Evolutionary conservation across 2,113 vertebrate genomes (phyloP).

Genomic region (Illadopsis cleaveri): DNA sequence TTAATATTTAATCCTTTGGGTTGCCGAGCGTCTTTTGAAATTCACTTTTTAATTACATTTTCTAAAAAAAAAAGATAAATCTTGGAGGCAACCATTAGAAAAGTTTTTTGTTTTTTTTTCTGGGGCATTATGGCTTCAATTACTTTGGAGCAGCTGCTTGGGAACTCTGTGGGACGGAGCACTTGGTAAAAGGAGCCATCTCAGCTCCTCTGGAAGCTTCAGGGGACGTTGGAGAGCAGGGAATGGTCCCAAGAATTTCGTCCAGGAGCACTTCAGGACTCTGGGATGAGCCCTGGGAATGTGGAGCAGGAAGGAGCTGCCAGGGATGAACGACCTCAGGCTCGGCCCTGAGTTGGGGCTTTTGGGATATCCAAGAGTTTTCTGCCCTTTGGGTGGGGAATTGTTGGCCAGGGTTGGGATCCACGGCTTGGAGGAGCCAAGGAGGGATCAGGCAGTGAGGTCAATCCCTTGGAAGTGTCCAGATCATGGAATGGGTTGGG

Average conservation of each 20-base stretch:
- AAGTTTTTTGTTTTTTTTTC: slow-evolving; percentile 73
- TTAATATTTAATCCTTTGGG: slow-evolving; percentile 88
- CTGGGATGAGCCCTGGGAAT: slow-evolving; percentile 12
- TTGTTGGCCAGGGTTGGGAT: background rate
- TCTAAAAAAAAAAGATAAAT: slow-evolving; percentile 72
- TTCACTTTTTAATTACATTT: slow-evolving; percentile 88
- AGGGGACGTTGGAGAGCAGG: slow-evolving; percentile 35
- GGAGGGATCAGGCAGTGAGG: no score
- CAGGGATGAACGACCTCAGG: background rate
- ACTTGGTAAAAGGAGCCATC: slow-evolving; percentile 72
- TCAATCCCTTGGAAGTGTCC: background rate
- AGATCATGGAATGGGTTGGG: background rate
- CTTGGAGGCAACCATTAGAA: slow-evolving; percentile 83
- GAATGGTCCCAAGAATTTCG: slow-evolving; percentile 44
- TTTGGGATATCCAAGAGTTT: background rate
- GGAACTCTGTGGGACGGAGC: slow-evolving; percentile 51
- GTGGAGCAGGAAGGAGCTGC: background rate
- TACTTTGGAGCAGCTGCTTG: slow-evolving; percentile 72
- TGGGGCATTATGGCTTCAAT: slow-evolving; percentile 73
- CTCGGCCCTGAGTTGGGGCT: rapidly evolving
- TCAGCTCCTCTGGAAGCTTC: slow-evolving; percentile 60
- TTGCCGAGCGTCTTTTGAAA: slow-evolving; percentile 82
- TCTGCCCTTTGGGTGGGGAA: background rate
- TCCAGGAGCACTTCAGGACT: background rate
- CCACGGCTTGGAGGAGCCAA: rapidly evolving